phyloP scores from a whole-genome alignment of 1,140 invertebrate species.

The Nymphalis io region DNA sequence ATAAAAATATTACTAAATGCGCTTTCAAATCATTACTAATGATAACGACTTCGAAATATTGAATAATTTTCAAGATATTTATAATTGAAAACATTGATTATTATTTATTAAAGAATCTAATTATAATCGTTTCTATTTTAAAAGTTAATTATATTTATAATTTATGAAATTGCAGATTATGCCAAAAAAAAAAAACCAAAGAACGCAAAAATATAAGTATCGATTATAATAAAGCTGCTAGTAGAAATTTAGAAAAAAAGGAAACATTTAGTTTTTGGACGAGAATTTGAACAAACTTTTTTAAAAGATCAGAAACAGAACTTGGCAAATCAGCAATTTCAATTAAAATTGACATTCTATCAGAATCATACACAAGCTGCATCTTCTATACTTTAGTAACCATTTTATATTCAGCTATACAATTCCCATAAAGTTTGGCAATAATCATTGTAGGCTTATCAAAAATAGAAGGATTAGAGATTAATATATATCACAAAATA shows the following conservation, averaged over 20 bases:
- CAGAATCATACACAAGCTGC: slow-evolving; percentile 42
- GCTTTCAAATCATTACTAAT: neutral
- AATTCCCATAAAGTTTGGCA: slow-evolving; percentile 71
- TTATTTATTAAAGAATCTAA: neutral
- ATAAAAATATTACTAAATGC: neutral
- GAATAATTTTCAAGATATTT: no score
- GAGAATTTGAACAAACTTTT: neutral
- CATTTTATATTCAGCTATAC: slow-evolving; percentile 63
- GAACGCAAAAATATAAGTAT: neutral
- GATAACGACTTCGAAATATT: neutral
- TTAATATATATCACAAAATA: slow-evolving; percentile 80
- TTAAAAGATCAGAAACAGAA: no score
- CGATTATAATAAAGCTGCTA: neutral
- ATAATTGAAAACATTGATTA: no score
- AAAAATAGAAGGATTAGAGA: slow-evolving; percentile 79
- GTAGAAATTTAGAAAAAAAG: neutral
- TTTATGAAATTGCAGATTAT: neutral
- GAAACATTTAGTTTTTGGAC: neutral
- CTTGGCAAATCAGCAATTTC: slow-evolving; percentile 41
- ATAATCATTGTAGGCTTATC: slow-evolving; percentile 76
- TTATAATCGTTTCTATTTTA: neutral
- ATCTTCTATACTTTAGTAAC: slow-evolving; percentile 35
- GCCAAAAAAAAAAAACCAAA: neutral
- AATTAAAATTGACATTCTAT: slow-evolving; percentile 56
- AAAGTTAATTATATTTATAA: neutral